These are phyloP conservation scores for Pissodes strobi DNA, from an alignment of 1,140 invertebrate genomes.

Conservation along the genomic window DNA sequence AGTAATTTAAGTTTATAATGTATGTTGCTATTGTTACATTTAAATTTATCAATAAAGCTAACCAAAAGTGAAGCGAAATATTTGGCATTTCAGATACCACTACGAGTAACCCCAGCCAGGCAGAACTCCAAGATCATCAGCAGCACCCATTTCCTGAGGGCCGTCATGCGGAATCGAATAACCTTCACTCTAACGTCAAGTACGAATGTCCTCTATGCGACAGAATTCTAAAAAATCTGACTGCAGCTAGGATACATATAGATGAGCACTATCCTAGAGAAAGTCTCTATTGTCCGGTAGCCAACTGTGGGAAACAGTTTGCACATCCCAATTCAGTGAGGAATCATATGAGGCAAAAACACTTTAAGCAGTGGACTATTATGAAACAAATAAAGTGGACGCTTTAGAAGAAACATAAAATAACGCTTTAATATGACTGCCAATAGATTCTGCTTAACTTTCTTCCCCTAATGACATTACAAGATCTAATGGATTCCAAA, in stretches of 20 bases:
- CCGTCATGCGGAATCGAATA: constrained; percentile 9
- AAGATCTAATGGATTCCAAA: too few species aligned
- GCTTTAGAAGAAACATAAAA: constrained; percentile 25
- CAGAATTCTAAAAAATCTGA: constrained; percentile 64
- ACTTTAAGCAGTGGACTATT: constrained; percentile 75
- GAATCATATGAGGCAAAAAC: constrained; percentile 83
- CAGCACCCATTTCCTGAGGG: too few species aligned
- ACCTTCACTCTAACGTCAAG: constrained; percentile 43
- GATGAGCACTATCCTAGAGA: constrained; percentile 81
- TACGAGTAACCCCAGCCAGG: constrained; percentile 16
- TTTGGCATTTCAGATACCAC: constrained; percentile 58
- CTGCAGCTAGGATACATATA: constrained; percentile 71
- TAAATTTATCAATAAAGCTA: constrained; percentile 19
- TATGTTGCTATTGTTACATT: too few species aligned
- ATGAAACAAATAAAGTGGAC: constrained; percentile 82
- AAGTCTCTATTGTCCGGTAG: constrained; percentile 76
- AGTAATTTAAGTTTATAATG: too few species aligned
- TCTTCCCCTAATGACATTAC: too few species aligned
- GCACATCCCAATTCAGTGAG: constrained; percentile 80
- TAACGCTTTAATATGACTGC: too few species aligned
- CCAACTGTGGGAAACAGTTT: constrained; percentile 72
- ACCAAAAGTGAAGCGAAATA: constrained; percentile 41
- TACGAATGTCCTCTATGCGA: constrained; percentile 74
- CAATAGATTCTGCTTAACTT: too few species aligned
- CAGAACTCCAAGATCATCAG: constrained; percentile 21